phyloP scores from a whole-genome alignment of 2,888 invertebrate species.

The Phragmatobia fuliginosa region DNA sequence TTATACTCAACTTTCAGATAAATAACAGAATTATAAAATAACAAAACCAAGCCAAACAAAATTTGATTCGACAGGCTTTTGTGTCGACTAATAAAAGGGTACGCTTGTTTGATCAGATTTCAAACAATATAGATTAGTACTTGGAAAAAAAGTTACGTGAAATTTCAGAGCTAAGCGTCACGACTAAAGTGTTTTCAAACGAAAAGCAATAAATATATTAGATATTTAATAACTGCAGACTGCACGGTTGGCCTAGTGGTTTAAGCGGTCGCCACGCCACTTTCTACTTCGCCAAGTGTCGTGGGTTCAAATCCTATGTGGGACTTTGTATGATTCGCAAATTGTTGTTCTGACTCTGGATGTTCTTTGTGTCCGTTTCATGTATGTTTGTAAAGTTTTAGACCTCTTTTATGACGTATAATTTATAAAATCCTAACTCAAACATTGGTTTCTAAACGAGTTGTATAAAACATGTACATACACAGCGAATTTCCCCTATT shows the following conservation, averaged over 20 bases:
- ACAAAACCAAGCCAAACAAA: conserved; percentile 42
- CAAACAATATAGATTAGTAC: conserved; percentile 50
- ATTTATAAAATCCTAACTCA: background rate
- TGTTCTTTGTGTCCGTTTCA: no score
- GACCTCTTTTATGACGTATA: background rate
- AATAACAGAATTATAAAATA: conserved; percentile 16
- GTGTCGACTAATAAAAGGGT: conserved; percentile 51
- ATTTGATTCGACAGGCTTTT: conserved; percentile 54
- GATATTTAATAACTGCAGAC: no score
- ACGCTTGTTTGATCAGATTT: conserved; percentile 50
- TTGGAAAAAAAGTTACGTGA: conserved; percentile 29
- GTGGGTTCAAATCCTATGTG: no score
- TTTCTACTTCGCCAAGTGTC: no score
- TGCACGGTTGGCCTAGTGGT: no score
- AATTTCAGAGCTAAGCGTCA: conserved; percentile 10
- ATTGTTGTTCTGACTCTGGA: no score
- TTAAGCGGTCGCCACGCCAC: no score
- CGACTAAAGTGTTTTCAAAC: background rate
- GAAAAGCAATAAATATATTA: no score
- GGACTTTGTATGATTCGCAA: no score
- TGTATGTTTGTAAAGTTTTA: no score
- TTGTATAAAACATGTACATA: background rate
- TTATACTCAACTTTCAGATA: conserved; percentile 11
- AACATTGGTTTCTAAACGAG: background rate
- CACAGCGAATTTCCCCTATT: background rate